Conservation (phyloP, 2,113 vertebrate species). For the Sphaerodactylus townsendi region DNA sequence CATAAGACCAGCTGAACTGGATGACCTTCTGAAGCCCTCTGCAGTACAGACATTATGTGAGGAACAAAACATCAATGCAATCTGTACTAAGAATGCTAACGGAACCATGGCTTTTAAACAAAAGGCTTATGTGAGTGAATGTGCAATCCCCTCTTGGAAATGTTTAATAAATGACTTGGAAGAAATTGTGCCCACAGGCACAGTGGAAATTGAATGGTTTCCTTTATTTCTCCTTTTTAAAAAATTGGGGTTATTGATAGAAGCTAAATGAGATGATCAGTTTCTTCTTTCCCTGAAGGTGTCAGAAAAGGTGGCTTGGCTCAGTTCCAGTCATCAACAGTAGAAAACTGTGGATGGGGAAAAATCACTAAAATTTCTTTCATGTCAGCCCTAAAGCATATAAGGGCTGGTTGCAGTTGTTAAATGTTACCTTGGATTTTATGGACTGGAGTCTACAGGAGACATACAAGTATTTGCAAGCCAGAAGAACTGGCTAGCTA, state of each 20-base stretch:
- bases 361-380: background rate
- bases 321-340: background rate
- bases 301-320: background rate
- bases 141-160: background rate
- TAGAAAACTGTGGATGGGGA: background rate
- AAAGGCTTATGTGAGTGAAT: background rate
- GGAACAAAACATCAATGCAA: background rate
- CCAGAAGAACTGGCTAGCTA: rapidly evolving
- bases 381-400: background rate
- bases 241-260: conserved; percentile 48
- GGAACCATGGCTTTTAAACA: background rate
- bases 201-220: background rate
- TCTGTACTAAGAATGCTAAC: background rate
- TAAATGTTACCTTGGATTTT: conserved; percentile 9
- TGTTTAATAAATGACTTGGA: conserved; percentile 26
- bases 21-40: background rate
- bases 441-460: background rate
- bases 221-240: background rate
- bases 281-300: conserved; percentile 22
- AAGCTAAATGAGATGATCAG: conserved; percentile 15
- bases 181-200: conserved; percentile 33
- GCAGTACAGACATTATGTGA: background rate
- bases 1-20: background rate
- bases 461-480: background rate
- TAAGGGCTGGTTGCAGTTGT: background rate